A percentile compares a stretch with the other conserved stretches of the same genome.
phyloP scores from a whole-genome alignment of 2,888 invertebrate species.

The Spisula solida region DNA sequence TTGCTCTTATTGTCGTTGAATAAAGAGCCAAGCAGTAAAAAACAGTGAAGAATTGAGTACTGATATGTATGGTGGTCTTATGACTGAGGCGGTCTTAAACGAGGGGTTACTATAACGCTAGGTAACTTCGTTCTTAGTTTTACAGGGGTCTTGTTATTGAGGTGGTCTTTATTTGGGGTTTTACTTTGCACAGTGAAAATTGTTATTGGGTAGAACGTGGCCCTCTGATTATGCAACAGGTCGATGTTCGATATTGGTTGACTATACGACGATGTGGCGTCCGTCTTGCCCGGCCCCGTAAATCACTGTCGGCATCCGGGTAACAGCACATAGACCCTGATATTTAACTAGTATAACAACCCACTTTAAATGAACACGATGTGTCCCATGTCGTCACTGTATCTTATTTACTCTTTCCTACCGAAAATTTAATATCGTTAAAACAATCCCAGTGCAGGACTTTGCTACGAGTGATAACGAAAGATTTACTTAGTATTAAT shows the following conservation, averaged over 20 bases:
- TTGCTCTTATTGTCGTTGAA: too few relatives aligned
- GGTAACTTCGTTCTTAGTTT: too few relatives aligned
- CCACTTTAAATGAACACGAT: neutral
- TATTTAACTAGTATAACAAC: neutral
- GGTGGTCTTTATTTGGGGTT: too few relatives aligned
- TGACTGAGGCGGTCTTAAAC: too few relatives aligned
- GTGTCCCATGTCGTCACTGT: conserved; percentile 31
- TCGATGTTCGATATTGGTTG: neutral
- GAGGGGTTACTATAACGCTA: too few relatives aligned
- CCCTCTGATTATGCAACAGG: too few relatives aligned
- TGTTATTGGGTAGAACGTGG: neutral
- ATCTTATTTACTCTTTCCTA: conserved; percentile 56
- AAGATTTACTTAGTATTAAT: conserved; percentile 67
- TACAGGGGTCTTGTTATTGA: too few relatives aligned
- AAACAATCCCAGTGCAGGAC: conserved; percentile 67
- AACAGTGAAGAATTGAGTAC: too few relatives aligned
- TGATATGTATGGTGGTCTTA: too few relatives aligned
- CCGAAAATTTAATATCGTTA: conserved; percentile 72
- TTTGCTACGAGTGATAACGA: conserved; percentile 65
- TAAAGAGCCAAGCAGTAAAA: too few relatives aligned
- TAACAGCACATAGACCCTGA: neutral
- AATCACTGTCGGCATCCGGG: neutral
- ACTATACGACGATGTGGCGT: neutral
- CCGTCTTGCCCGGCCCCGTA: neutral
- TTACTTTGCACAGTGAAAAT: too few relatives aligned